Evolutionary conservation across 1,140 invertebrate species (phyloP).

Genomic region (Sycobia sp.): DNA sequence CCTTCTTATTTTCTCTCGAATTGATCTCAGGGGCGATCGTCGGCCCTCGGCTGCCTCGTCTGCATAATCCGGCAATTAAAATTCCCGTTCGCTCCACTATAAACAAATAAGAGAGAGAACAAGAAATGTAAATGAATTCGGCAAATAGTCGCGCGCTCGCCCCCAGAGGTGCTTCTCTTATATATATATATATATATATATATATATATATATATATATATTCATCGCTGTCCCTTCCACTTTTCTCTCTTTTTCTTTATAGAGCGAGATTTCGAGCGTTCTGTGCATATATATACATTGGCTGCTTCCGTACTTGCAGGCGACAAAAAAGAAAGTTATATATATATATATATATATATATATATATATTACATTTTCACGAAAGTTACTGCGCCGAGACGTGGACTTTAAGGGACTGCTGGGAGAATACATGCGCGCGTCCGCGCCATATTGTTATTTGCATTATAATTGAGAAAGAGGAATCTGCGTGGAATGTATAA

Average conservation of each 20-base stretch:
- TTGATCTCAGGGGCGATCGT: conserved; percentile 47
- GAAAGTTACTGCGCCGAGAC: conserved; percentile 2
- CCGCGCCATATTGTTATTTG: conserved; percentile 30
- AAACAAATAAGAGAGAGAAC: conserved; percentile 37
- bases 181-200: too few relatives aligned
- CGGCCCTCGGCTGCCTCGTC: conserved; percentile 36
- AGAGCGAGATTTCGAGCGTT: too few relatives aligned
- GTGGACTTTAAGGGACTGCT: conserved; percentile 35
- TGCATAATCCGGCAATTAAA: conserved; percentile 55
- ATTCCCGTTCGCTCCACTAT: conserved; percentile 27
- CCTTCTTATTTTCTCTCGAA: conserved; percentile 36
- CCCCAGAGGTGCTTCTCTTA: too few relatives aligned
- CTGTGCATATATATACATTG: too few relatives aligned
- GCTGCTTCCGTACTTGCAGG: too few relatives aligned
- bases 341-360: too few relatives aligned
- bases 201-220: too few relatives aligned
- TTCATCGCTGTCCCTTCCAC: too few relatives aligned
- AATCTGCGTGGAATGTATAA: too few relatives aligned
- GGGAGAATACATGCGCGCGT: too few relatives aligned
- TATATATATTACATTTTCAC: conserved; percentile 23
- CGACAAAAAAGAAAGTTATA: too few relatives aligned
- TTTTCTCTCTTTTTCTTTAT: too few relatives aligned
- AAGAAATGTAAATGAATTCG: conserved; percentile 23
- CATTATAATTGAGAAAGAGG: conserved; percentile 33
- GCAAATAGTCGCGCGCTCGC: background rate